A percentile compares a stretch with the other conserved stretches of the same genome.
Evolutionary conservation across 2,888 invertebrate species (phyloP).

Genomic region (Punctoribates punctum): DNA sequence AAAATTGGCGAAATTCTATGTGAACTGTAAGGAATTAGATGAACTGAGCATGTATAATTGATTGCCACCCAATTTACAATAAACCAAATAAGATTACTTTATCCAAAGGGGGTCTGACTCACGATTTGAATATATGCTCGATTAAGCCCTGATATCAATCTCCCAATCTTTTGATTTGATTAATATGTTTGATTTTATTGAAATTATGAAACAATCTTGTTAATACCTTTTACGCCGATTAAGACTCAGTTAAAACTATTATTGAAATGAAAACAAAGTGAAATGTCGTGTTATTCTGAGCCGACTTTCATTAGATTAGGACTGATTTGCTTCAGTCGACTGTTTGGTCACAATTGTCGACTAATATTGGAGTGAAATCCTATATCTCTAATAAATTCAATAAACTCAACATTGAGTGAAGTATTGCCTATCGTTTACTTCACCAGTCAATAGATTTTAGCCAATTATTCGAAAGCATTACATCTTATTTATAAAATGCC

Average conservation of each 20-base stretch:
- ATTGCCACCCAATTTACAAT: too few species aligned
- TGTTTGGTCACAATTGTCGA: too few species aligned
- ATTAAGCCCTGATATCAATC: too few species aligned
- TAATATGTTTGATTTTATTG: not conserved
- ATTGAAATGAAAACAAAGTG: not conserved
- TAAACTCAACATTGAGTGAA: not conserved
- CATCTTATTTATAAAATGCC: not conserved
- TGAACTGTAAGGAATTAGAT: too few species aligned
- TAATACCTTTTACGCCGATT: not conserved
- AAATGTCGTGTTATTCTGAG: not conserved
- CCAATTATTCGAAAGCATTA: not conserved
- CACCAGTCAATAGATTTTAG: not conserved
- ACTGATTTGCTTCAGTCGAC: not conserved
- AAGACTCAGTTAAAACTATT: not conserved
- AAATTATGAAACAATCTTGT: not conserved
- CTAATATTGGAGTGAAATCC: too few species aligned
- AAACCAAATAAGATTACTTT: too few species aligned
- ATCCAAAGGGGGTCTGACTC: too few species aligned
- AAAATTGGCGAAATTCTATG: too few species aligned
- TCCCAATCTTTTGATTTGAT: too few species aligned
- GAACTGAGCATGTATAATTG: too few species aligned
- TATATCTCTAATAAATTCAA: not conserved
- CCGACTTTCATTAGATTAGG: not conserved
- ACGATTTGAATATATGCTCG: too few species aligned
- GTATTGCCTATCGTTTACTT: not conserved